Percentiles rank a stretch among this genome's conserved stretches.
These are phyloP conservation scores for Ptilorrhoa leucosticta DNA, from an alignment of 2,113 vertebrate genomes.

Conservation along the genomic window DNA sequence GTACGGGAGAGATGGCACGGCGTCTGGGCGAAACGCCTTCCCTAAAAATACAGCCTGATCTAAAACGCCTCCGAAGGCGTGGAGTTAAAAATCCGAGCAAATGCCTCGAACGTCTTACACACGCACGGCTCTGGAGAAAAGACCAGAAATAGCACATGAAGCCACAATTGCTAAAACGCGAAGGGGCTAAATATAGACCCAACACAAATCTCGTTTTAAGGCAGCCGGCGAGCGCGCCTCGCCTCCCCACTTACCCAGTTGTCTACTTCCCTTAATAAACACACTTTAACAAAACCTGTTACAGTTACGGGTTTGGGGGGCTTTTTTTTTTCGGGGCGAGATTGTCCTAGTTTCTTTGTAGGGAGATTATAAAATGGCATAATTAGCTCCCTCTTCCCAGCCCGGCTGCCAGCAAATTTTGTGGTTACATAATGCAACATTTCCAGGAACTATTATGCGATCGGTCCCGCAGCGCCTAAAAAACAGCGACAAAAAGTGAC, in stretches of 20 bases:
- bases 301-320: neutral
- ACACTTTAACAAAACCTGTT: conserved; percentile 14
- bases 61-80: conserved; percentile 66
- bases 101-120: conserved; percentile 65
- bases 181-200: conserved; percentile 73
- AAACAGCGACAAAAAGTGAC: neutral
- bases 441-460: conserved; percentile 26
- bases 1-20: neutral
- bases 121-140: conserved; percentile 64
- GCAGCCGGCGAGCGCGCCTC: conserved; percentile 42
- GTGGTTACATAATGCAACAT: conserved; percentile 19
- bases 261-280: conserved; percentile 54
- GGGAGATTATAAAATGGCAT: neutral
- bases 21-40: conserved; percentile 47
- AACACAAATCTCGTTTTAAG: conserved; percentile 59
- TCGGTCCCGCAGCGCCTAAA: neutral
- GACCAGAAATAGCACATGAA: conserved; percentile 75
- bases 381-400: neutral
- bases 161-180: conserved; percentile 70
- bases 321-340: neutral
- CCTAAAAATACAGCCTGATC: conserved; percentile 71
- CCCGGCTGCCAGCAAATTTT: neutral
- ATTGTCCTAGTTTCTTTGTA: conserved; percentile 73
- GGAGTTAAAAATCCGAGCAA: conserved; percentile 69
- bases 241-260: conserved; percentile 27